A percentile compares a stretch with the other conserved stretches of the same genome.
Conservation (phyloP, 2,888 invertebrate genomes). For the Parapristionchus giblindavisi region DNA sequence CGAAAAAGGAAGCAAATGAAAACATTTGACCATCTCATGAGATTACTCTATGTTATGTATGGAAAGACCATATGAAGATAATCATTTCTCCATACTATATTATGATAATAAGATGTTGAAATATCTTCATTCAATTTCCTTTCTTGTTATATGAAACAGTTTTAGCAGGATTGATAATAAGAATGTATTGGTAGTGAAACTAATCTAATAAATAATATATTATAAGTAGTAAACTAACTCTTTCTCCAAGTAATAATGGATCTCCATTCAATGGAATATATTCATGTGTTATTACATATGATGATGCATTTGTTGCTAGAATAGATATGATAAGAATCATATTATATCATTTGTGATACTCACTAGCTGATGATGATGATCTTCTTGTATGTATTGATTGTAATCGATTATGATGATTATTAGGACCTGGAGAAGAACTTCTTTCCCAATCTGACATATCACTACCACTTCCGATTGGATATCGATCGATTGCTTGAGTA, state of each 20-base stretch:
- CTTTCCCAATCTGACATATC: conserved; percentile 63
- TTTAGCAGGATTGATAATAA: too few species aligned
- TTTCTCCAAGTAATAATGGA: conserved; percentile 60
- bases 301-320: conserved; percentile 19
- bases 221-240: conserved; percentile 42
- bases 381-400: conserved; percentile 48
- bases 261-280: conserved; percentile 54
- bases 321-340: neutral
- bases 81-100: too few species aligned
- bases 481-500: conserved; percentile 34
- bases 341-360: conserved; percentile 12
- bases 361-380: conserved; percentile 49
- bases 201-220: neutral
- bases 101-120: too few species aligned
- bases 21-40: too few species aligned
- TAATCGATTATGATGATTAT: too few species aligned
- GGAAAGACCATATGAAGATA: too few species aligned
- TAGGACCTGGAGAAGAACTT: conserved; percentile 53
- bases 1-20: too few species aligned
- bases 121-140: too few species aligned
- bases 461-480: conserved; percentile 46
- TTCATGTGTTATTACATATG: conserved; percentile 66
- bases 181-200: too few species aligned
- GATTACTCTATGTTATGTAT: too few species aligned
- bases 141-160: too few species aligned